Evolutionary conservation across 1,140 invertebrate genomes (phyloP).

Genomic region (Stegodyphus mimosarum): DNA sequence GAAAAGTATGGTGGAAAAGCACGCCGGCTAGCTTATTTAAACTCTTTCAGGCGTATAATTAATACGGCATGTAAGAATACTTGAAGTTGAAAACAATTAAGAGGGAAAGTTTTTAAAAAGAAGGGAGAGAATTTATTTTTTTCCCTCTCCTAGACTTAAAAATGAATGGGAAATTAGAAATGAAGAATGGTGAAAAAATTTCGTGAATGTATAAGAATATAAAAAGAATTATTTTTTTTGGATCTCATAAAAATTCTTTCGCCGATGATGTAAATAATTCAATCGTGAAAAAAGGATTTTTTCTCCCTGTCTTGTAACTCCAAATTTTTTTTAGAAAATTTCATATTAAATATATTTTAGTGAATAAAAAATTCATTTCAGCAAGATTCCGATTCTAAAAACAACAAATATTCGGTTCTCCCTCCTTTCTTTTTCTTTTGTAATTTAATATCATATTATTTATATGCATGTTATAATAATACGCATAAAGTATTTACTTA

Average conservation of each 20-base stretch:
- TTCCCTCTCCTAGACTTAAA: constrained; percentile 15
- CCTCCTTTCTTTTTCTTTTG: no score
- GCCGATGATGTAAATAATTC: constrained; percentile 46
- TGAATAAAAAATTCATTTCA: not conserved
- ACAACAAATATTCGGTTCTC: no score
- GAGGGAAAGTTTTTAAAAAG: not conserved
- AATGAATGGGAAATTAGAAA: constrained; percentile 50
- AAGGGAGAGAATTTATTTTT: not conserved
- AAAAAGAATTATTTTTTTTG: not conserved
- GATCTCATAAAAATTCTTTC: constrained; percentile 27
- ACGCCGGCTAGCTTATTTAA: constrained; percentile 52
- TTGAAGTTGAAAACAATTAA: constrained; percentile 61
- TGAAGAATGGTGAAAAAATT: constrained; percentile 4
- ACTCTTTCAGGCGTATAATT: constrained; percentile 44
- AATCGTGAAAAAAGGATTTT: constrained; percentile 39
- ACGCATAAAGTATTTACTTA: no score
- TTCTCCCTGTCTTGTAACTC: not conserved
- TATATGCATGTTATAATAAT: no score
- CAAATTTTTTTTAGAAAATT: constrained; percentile 5
- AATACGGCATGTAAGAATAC: constrained; percentile 51
- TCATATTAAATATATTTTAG: constrained; percentile 4
- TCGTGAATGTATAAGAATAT: not conserved
- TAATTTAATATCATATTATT: no score
- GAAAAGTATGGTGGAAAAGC: not conserved
- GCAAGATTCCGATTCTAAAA: not conserved